Percentiles rank a stretch among this genome's conserved stretches.
Evolutionary conservation across 1,140 invertebrate species (phyloP).

Genomic region (Druon quercuslanigerum): DNA sequence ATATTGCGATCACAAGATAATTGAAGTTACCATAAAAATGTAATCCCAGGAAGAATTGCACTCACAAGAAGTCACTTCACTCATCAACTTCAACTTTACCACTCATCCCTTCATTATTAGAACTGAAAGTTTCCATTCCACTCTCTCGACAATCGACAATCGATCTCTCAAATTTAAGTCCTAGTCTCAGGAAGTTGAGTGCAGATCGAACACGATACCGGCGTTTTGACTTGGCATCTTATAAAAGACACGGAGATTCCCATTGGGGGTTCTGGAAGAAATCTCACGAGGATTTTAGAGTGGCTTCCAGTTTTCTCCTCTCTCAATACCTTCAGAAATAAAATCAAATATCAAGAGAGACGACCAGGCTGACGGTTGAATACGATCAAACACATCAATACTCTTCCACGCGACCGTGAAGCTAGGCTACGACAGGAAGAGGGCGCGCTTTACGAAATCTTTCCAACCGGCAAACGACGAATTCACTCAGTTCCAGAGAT

Average conservation of each 20-base stretch:
- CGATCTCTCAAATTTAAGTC: background rate
- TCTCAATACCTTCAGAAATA: background rate
- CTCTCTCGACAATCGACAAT: background rate
- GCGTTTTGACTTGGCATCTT: constrained; percentile 23
- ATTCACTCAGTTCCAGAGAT: background rate
- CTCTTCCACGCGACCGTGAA: background rate
- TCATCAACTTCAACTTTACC: too few relatives aligned
- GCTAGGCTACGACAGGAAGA: background rate
- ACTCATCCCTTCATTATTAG: background rate
- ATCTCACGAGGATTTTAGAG: constrained; percentile 23
- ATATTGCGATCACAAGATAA: too few relatives aligned
- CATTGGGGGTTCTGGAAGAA: constrained; percentile 1
- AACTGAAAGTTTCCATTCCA: background rate
- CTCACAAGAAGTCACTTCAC: too few relatives aligned
- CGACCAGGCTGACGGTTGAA: background rate
- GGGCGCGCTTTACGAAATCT: constrained; percentile 5
- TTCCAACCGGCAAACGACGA: background rate
- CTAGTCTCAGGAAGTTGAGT: background rate
- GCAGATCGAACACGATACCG: constrained; percentile 18
- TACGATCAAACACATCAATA: constrained; percentile 18
- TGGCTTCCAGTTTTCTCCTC: background rate
- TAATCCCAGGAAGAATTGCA: too few relatives aligned
- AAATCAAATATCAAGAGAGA: constrained; percentile 12
- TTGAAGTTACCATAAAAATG: too few relatives aligned
- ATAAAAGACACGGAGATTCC: constrained; percentile 10